Conservation (phyloP, 2,888 invertebrate genomes). For the Tenthredo notha region DNA sequence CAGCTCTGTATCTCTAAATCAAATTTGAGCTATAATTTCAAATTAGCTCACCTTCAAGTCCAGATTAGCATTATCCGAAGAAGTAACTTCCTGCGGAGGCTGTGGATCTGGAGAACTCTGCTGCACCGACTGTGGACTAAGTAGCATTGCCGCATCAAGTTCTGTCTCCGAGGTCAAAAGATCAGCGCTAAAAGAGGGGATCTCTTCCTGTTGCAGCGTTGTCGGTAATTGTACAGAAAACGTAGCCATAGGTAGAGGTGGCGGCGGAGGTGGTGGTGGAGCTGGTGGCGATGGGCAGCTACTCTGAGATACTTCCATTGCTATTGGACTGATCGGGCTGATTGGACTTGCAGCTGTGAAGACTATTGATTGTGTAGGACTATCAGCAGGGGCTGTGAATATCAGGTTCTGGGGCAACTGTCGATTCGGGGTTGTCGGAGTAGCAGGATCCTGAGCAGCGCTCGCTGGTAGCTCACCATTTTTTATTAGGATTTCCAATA, state of each 20-base stretch:
- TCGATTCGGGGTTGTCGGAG: slow-evolving; percentile 80
- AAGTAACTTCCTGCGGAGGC: slow-evolving; percentile 75
- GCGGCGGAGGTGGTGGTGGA: slow-evolving; percentile 74
- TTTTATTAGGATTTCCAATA: slow-evolving; percentile 95
- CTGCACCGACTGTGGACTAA: slow-evolving; percentile 73
- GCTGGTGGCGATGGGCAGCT: slow-evolving; percentile 73
- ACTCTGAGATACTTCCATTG: slow-evolving; percentile 74
- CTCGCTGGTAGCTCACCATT: slow-evolving; percentile 95
- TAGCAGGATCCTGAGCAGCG: slow-evolving; percentile 87
- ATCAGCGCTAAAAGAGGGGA: slow-evolving; percentile 71
- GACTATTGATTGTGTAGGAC: slow-evolving; percentile 71
- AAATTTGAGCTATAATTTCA: neutral
- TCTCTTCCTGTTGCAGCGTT: slow-evolving; percentile 68
- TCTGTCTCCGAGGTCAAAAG: slow-evolving; percentile 77
- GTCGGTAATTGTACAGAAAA: slow-evolving; percentile 76
- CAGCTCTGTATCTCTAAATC: neutral
- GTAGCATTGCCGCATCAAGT: slow-evolving; percentile 76
- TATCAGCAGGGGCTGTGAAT: slow-evolving; percentile 74
- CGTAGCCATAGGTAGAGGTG: slow-evolving; percentile 77
- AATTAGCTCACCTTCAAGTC: slow-evolving; percentile 71
- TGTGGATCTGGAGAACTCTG: slow-evolving; percentile 75
- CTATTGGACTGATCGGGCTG: slow-evolving; percentile 72
- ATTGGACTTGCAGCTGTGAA: slow-evolving; percentile 72
- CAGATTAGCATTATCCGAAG: slow-evolving; percentile 74
- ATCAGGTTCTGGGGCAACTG: slow-evolving; percentile 75